Conservation (phyloP, 2,888 invertebrate genomes). For the Drosophila ustulata region DNA sequence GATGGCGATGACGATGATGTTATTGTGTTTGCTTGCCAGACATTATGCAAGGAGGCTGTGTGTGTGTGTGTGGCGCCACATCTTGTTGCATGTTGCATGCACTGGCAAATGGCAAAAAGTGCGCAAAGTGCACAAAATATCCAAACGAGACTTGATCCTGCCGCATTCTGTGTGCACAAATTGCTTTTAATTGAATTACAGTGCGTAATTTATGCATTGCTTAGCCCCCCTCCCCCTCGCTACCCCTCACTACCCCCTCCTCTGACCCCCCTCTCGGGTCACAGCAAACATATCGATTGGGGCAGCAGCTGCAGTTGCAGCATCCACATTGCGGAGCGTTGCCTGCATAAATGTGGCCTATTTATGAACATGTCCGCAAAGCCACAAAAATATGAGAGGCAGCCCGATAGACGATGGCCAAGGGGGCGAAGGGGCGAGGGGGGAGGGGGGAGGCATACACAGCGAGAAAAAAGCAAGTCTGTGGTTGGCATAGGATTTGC, state of each 20-base stretch:
- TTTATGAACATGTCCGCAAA: slow-evolving; percentile 48
- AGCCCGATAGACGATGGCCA: no score
- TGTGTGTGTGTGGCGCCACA: background rate
- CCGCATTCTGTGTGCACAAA: slow-evolving; percentile 44
- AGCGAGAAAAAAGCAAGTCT: background rate
- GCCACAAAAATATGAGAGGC: slow-evolving; percentile 12
- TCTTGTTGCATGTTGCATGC: slow-evolving; percentile 8
- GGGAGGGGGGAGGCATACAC: background rate
- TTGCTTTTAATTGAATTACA: slow-evolving; percentile 75
- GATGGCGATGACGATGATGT: slow-evolving; percentile 20
- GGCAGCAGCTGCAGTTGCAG: slow-evolving; percentile 38
- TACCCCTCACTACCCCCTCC: background rate
- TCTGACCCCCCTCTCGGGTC: background rate
- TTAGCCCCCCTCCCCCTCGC: slow-evolving; percentile 26
- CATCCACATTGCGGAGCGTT: slow-evolving; percentile 30
- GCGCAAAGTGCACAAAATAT: slow-evolving; percentile 50
- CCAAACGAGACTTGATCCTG: slow-evolving; percentile 23
- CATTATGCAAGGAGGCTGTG: background rate
- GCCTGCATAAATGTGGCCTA: slow-evolving; percentile 59
- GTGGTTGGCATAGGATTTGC: no score
- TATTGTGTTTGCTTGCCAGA: slow-evolving; percentile 22
- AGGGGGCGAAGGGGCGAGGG: background rate
- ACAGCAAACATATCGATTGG: slow-evolving; percentile 54
- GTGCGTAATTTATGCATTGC: slow-evolving; percentile 75
- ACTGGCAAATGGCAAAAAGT: slow-evolving; percentile 19